Base-by-base conservation (phyloP, 1,140 invertebrate genomes). In the Bombus waltoni region DNA sequence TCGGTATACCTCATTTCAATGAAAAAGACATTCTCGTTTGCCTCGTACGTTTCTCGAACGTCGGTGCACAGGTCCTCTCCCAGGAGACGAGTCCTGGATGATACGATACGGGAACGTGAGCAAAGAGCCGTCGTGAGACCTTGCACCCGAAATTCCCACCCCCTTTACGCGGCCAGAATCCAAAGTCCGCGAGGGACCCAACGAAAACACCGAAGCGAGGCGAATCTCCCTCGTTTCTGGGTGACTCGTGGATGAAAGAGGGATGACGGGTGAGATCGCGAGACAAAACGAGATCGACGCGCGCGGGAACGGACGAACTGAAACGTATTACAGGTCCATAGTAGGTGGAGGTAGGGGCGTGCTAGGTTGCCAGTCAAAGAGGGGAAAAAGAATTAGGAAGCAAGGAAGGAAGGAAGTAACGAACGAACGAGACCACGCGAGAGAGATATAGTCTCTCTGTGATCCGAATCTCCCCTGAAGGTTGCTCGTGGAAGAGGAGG, bases 401-500 rank as follows among this genome's bases (percentile, higher is more conserved):
- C 74, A 68, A 86, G 72, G 42, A 74, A 86, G 71, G 53, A 73
- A 72, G 75, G 57, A 75, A 59, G 79, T 32, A 68, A 57, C 44
- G 44, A 62, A 65, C 28, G 18, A 66, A 87, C n/a, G n/a, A 57
- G 62, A 59, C 18, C 42, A 53, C 32, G 80, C 72, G 75, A 66
- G 74, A 66, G 32, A 28, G 66, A 77, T 53, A 25, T n/a, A 25
- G 25, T n/a, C 59, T n/a, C 57, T 59, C 28, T n/a, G 32, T 66
- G 65, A 74, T 81, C 65, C 11, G 44, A 40, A 72, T 87, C 87
- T 59, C 88, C 89, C 85, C 89, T 92, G 92, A 93, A 93, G 92
- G 92, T 91, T 93, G 93, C 85, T 81, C 73, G 82, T 84, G 77
- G 75, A 72, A 87, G 89, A 91, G 90, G 89, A 87, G 92, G 90